Base-by-base conservation (phyloP, 1,140 invertebrate species). In the Adelges cooleyi region DNA sequence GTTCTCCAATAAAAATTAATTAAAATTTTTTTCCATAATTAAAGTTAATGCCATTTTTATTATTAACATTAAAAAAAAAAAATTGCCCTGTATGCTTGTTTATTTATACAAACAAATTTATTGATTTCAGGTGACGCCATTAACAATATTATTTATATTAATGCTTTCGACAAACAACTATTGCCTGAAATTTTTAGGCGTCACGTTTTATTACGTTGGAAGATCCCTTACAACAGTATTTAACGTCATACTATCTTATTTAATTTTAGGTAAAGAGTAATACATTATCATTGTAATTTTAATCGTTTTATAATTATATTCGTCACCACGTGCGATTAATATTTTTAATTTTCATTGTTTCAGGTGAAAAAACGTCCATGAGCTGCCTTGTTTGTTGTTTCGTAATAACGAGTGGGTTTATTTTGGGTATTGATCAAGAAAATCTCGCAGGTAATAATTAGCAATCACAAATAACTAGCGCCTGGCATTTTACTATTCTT, bases 141-240 rank as follows among this genome's bases (percentile, higher is more conserved):
- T 99, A 15, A 94, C 95, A 13, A 71, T 98, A 36, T 79, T 98
- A 65, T 99, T 98, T 77, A 92, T 94, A 38, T 78, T 81, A 50
- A 99, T 98, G 95, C 95, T 99, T 69, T 84, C 88, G 27, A 91
- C 91, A 69, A 99, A 99, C 75, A 99, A 99, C 75, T 78, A 99
- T 17, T 99, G 94, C 73, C 77, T 99, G 18, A 95, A 97, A 78
- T 86, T 95, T 78, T 94, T 98, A 36, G 95, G 87, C 13, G 92
- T 99, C 5, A 86, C 95, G 42, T 99, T 99, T 77, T 99, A 99
- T 77, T 98, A 96, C 71, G 86, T 99, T 67, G 95, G 95, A 20
- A 79, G 97, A 71, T 98, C 95, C 2, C 75, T 99, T 27, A 98
- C 96, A 4, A 99, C 96, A 2, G 95, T 99, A 5, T 99, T 99